phyloP scores from a whole-genome alignment of 2,113 vertebrate species.

The Archocentrus centrarchus region DNA sequence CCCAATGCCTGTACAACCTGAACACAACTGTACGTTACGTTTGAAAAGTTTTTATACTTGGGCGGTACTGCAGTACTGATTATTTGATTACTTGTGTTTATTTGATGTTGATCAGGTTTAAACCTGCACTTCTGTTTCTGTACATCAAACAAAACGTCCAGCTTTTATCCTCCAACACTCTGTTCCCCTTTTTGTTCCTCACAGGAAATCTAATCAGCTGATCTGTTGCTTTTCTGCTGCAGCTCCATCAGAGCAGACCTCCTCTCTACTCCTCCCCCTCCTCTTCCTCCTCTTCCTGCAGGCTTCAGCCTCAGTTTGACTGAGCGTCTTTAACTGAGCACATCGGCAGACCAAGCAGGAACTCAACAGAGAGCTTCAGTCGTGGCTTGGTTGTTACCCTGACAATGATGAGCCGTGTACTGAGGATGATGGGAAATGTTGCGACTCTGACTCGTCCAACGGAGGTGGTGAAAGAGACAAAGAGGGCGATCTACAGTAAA shows the following conservation, averaged over 20 bases:
- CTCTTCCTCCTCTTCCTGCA: background rate
- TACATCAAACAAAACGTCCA: slow-evolving; percentile 4
- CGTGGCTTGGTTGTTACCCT: background rate
- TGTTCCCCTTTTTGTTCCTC: background rate
- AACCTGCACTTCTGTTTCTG: background rate
- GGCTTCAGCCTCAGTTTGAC: background rate
- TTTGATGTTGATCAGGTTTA: background rate
- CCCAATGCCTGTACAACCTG: no score
- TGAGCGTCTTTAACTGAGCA: background rate
- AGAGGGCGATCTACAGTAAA: slow-evolving; percentile 69
- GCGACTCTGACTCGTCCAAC: slow-evolving; percentile 18
- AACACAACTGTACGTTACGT: no score
- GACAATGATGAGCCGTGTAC: background rate
- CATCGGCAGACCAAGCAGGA: background rate
- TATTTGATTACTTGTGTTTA: background rate
- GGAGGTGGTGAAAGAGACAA: slow-evolving; percentile 34
- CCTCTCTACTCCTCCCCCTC: background rate
- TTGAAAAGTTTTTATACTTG: no score
- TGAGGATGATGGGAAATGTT: slow-evolving; percentile 42
- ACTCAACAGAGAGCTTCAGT: background rate
- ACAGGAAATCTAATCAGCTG: slow-evolving; percentile 10
- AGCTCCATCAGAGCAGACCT: background rate
- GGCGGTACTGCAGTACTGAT: no score
- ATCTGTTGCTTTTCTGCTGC: background rate
- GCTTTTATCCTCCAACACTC: background rate